Evolutionary conservation across 2,888 invertebrate genomes (phyloP), one percentile per base, ranked within the genome.

Genomic region (Drosophila limbata): DNA sequence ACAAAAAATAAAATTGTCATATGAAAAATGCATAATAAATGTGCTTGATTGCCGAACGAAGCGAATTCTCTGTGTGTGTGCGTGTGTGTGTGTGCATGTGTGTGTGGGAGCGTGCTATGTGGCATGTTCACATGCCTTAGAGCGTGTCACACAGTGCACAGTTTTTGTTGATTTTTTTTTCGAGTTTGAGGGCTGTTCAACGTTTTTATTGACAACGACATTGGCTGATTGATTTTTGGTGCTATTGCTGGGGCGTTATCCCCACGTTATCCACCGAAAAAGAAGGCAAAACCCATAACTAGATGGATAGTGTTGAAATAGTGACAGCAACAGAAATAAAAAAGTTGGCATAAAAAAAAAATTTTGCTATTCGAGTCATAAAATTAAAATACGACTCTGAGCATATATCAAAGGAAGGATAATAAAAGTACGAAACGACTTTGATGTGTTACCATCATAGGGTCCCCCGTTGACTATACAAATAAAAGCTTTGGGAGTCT

Each of bases 21-120:
- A 84, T 85, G 88, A 88, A 85, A 84, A 84, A 88, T 84, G 84
- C 84, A 84, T 88, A 88, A 88, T 88, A 84, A 88, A 84, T 82
- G 80, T 67, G 80, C 77, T 79, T 77, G 83, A 84, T 88, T 86
- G 87, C 67, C 77, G 68, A 55, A 53, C 45, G 50, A 11, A 61
- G 55, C 44, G 50, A 19, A 33, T 11, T 59, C 19, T 59, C 10
- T 40, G 10, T 53, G 33, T 40, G 35, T 39, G 39, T 63, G 39
- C 55, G 51, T 55, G 21, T 48, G 56, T 28, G 53, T 44, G 52
- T 48, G 47, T 35, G 21, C 39, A 9, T 28, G 47, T 44, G 51
- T 17, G 56, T 42, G 56, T 55, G 53, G 9, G 47, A 40, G 60
- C 55, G 44, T 21, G 53, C 57, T 60, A 37, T 59, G 53, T 48